phyloP scores from a whole-genome alignment of 2,797 vertebrate genomes.

The Microcaecilia unicolor region DNA sequence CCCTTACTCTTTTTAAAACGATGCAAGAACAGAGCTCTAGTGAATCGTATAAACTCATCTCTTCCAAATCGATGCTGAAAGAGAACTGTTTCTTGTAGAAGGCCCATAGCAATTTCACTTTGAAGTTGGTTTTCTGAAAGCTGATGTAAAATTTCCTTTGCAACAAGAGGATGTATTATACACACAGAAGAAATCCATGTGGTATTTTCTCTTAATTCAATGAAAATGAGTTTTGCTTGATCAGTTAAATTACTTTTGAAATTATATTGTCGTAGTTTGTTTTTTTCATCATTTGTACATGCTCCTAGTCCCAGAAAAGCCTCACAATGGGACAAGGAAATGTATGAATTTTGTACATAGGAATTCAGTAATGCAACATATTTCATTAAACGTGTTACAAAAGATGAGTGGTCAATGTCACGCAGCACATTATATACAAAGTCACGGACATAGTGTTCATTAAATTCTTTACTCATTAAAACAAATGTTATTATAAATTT shows the following conservation, averaged over 20 bases:
- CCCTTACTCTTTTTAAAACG: constrained; percentile 60
- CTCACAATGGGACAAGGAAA: constrained; percentile 73
- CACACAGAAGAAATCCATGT: constrained; percentile 56
- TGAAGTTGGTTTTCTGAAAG: constrained; percentile 43
- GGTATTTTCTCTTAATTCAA: constrained; percentile 63
- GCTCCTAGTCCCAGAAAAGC: constrained; percentile 50
- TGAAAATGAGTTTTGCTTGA: constrained; percentile 63
- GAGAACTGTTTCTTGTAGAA: constrained; percentile 54
- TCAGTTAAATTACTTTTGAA: constrained; percentile 58
- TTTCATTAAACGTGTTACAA: constrained; percentile 50
- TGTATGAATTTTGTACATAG: constrained; percentile 63
- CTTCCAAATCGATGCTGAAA: constrained; percentile 69
- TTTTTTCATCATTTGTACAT: constrained; percentile 3
- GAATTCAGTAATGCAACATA: constrained; percentile 72
- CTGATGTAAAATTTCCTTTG: constrained; percentile 68
- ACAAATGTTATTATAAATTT: constrained; percentile 71
- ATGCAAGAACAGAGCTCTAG: constrained; percentile 62
- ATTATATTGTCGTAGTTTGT: constrained; percentile 27
- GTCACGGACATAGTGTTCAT: constrained; percentile 33
- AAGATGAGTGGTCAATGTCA: constrained; percentile 46
- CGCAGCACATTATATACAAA: constrained; percentile 59
- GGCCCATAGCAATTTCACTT: constrained; percentile 53
- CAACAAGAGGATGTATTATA: constrained; percentile 71
- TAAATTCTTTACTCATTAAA: constrained; percentile 67
- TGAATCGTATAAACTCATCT: constrained; percentile 52